Evolutionary conservation across 2,113 vertebrate genomes (phyloP).

Genomic region (Pseudolaguvia tuberculata): DNA sequence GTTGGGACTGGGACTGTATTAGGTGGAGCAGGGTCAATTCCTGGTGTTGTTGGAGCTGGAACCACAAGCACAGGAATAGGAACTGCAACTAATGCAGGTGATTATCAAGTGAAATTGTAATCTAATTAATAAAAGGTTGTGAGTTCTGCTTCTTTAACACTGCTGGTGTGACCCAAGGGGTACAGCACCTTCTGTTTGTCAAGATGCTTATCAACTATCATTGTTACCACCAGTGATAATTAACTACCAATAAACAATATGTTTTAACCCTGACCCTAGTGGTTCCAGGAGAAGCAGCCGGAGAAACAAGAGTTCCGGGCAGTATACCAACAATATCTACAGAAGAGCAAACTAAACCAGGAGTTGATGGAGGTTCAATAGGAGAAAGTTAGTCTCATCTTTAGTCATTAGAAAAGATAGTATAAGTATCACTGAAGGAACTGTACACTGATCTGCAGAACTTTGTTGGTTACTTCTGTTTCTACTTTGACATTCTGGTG

Average conservation of each 20-base stretch:
- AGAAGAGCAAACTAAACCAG: conserved; percentile 32
- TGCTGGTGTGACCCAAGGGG: conserved; percentile 20
- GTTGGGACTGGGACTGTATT: conserved; percentile 34
- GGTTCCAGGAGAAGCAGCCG: conserved; percentile 25
- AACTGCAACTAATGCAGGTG: conserved; percentile 43
- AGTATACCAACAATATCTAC: conserved; percentile 41
- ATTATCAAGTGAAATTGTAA: conserved; percentile 9
- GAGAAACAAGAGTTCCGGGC: conserved; percentile 46
- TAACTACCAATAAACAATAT: not conserved
- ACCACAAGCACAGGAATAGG: conserved; percentile 27
- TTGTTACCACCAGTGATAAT: no score
- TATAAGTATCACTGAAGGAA: not conserved
- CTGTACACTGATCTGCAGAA: not conserved
- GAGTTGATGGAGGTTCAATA: conserved; percentile 41
- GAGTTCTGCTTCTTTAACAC: no score
- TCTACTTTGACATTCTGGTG: not conserved
- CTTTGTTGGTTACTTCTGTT: not conserved
- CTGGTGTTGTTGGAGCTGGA: conserved; percentile 34
- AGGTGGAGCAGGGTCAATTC: conserved; percentile 37
- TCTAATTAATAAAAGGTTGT: conserved; percentile 1
- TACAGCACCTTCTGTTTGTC: not conserved
- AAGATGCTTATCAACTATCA: no score
- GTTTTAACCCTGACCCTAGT: conserved; percentile 21
- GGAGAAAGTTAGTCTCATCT: no score
- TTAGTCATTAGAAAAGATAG: no score